phyloP scores from a whole-genome alignment of 2,797 vertebrate species.

The Leptatherina wallacei region DNA sequence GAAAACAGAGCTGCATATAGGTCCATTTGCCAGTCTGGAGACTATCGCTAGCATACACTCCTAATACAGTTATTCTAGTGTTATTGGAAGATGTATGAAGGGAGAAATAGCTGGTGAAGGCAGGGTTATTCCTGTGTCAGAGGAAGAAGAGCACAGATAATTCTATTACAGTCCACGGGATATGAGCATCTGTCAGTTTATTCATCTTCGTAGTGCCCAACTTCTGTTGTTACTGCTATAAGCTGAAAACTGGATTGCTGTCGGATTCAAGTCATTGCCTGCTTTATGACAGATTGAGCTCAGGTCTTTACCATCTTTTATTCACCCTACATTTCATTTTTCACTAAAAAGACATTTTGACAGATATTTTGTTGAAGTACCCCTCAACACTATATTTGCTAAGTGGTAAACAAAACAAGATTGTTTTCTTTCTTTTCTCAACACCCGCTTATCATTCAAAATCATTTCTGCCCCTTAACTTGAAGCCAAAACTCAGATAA shows the following conservation, averaged over 20 bases:
- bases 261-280: conserved; percentile 45
- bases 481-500: conserved; percentile 65
- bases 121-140: conserved; percentile 88
- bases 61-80: conserved; percentile 91
- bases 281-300: conserved; percentile 38
- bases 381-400: conserved; percentile 34
- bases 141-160: conserved; percentile 84
- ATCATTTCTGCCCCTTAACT: conserved; percentile 77
- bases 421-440: conserved; percentile 42
- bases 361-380: conserved; percentile 37
- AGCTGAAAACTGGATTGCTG: conserved; percentile 41
- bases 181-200: conserved; percentile 69
- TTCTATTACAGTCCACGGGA: conserved; percentile 80
- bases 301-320: conserved; percentile 23
- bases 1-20: conserved; percentile 54
- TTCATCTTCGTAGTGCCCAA: conserved; percentile 55
- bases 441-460: conserved; percentile 60
- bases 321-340: conserved; percentile 31
- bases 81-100: conserved; percentile 92
- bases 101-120: conserved; percentile 84
- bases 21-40: conserved; percentile 83
- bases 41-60: conserved; percentile 87
- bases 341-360: conserved; percentile 27
- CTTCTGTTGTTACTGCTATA: conserved; percentile 47
- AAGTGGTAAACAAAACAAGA: not conserved